Base-by-base conservation (phyloP, 2,797 vertebrate species). In the Rhinogobio ventralis region DNA sequence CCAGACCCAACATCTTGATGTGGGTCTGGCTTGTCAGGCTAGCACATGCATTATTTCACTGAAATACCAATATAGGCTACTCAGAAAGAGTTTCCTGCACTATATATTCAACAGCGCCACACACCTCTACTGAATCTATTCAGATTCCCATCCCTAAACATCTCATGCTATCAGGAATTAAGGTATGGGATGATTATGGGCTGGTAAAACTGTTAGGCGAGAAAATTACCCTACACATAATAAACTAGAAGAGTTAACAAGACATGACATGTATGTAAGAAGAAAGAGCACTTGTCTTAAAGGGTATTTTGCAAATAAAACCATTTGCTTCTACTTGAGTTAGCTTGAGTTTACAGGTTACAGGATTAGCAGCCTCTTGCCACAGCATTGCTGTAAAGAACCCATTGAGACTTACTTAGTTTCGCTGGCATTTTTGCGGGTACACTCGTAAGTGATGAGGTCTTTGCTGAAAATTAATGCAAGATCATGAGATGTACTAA, bases 381-480 rank as follows among this genome's bases (percentile, higher is more conserved):
- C 73, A 79, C 74, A 60, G 81, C 64, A 72, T 15, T 39, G 78
- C 81, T 74, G 49, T 55, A 46, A 83, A 60, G 25, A 74, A 88
- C 67, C 79, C 85, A 72, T 49, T 78, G 71, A 68, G 86, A 89
- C 89, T 89, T 90, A 89, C 87, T 89, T 87, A 86, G 83, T 79
- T 68, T 82, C 68, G 28, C n/a, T 81, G 83, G 84, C 46, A 88
- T 62, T 79, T 80, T 82, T 76, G 78, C 15, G 19, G 84, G 46
- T 64, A 79, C 68, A 85, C 64, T 86, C 75, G 2, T 67, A 81
- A 76, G 28, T 53, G 55, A 84, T 67, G 66, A 87, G 33, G 78
- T 86, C 66, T 51, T 39, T 67, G 84, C 86, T 87, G 85, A 75
- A 86, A 88, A 86, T 85, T 68, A 80, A 72, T 85, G 85, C 82